These are phyloP conservation scores for Parambassis ranga DNA, from an alignment of 2,797 vertebrate genomes.

Conservation along the genomic window DNA sequence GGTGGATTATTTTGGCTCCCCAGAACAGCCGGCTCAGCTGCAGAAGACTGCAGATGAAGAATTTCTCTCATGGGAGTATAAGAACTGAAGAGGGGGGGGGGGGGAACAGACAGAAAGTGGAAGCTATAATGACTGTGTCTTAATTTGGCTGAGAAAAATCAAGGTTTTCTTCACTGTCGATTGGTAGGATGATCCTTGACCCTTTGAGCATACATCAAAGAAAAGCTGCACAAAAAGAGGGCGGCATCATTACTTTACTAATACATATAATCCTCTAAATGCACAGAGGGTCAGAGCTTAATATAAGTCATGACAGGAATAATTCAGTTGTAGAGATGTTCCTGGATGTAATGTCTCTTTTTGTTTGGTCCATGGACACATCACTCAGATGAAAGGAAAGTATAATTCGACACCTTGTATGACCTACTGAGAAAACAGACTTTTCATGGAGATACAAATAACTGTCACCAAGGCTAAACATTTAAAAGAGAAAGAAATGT, in stretches of 20 bases:
- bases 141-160: slow-evolving; percentile 54
- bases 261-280: slow-evolving; percentile 66
- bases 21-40: slow-evolving; percentile 49
- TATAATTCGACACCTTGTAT: slow-evolving; percentile 54
- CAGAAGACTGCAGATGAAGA: slow-evolving; percentile 56
- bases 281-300: slow-evolving; percentile 64
- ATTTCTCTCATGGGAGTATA: slow-evolving; percentile 44
- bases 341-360: slow-evolving; percentile 23
- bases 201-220: slow-evolving; percentile 59
- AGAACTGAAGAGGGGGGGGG: slow-evolving; percentile 9
- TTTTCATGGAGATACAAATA: slow-evolving; percentile 56
- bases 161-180: slow-evolving; percentile 47
- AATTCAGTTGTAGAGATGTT: slow-evolving; percentile 30
- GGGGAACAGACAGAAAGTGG: slow-evolving; percentile 11
- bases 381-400: slow-evolving; percentile 49
- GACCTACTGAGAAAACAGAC: slow-evolving; percentile 48
- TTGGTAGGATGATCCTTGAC: slow-evolving; percentile 64
- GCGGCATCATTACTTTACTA: slow-evolving; percentile 67
- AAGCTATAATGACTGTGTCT: slow-evolving; percentile 53
- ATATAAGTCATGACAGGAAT: slow-evolving; percentile 60
- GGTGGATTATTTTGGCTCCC: slow-evolving; percentile 53
- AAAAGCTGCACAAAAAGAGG: slow-evolving; percentile 18
- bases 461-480: slow-evolving; percentile 65
- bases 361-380: slow-evolving; percentile 20
- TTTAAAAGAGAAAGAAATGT: slow-evolving; percentile 27